Evolutionary conservation across 2,888 invertebrate species (phyloP).

Genomic region (Mythimna vitellina): DNA sequence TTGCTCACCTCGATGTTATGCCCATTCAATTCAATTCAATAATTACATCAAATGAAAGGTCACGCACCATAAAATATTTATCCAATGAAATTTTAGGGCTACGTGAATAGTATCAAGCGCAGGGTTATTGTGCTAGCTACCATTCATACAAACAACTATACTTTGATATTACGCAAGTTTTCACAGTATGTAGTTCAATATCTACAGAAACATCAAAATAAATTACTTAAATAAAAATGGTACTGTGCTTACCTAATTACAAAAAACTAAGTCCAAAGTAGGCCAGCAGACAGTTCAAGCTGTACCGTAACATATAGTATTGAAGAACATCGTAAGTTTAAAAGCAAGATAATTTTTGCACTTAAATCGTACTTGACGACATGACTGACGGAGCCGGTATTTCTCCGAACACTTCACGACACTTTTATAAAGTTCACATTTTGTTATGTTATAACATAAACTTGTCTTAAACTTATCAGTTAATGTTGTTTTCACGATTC

Average conservation of each 20-base stretch:
- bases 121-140: slow-evolving; percentile 16
- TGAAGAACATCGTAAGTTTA: slow-evolving; percentile 78
- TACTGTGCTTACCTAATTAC: slow-evolving; percentile 67
- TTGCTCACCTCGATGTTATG: slow-evolving; percentile 20
- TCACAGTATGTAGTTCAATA: slow-evolving; percentile 11
- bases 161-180: slow-evolving; percentile 17
- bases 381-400: slow-evolving; percentile 82
- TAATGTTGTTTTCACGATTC: slow-evolving; percentile 66
- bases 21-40: slow-evolving; percentile 37
- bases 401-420: slow-evolving; percentile 85
- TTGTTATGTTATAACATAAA: slow-evolving; percentile 67
- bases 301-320: slow-evolving; percentile 77
- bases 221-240: slow-evolving; percentile 40
- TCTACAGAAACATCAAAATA: slow-evolving; percentile 38
- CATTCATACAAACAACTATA: slow-evolving; percentile 28
- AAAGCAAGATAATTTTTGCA: slow-evolving; percentile 82
- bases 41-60: slow-evolving; percentile 50
- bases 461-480: slow-evolving; percentile 65
- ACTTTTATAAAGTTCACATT: slow-evolving; percentile 81
- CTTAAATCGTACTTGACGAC: slow-evolving; percentile 85
- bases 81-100: slow-evolving; percentile 21
- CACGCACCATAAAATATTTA: slow-evolving; percentile 55
- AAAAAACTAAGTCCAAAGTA: slow-evolving; percentile 66
- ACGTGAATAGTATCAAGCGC: background rate
- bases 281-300: slow-evolving; percentile 68